Base-by-base conservation (phyloP, 1,140 invertebrate genomes). In the Drosophila busckii region DNA sequence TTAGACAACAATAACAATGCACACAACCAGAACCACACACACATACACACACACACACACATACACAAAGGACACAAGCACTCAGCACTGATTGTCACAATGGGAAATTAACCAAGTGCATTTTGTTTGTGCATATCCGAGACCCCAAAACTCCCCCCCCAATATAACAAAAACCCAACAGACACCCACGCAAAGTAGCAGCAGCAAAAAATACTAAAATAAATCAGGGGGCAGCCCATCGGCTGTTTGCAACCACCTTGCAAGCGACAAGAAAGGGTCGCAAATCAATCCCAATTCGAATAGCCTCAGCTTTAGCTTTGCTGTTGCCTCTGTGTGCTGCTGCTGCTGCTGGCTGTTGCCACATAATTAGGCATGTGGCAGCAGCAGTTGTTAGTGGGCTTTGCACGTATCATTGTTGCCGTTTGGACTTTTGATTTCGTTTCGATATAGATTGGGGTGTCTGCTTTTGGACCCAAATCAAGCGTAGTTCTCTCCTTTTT, bases 41-140 rank as follows among this genome's bases (percentile, higher is more conserved):
- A 19, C 4, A 25, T n/a, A n/a, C 6, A 48, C 19, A 37, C 22
- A 3, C 15, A 4, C 15, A 40, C 35, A 40, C 22, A 17, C 28
- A 12, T 29, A 44, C 60, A 52, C 53, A 80, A 64, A 80, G 84
- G 70, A 68, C 65, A 50, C 37, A 64, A 71, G 70, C 76, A 83
- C 78, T 84, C 80, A 84, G 23, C 70, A 37, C 70, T 83, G 78
- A 83, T 83, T 83, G 76, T 84, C 78, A 84, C 76, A 84, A 83
- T 84, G 70, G 70, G 78, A 83, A 83, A 84, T 83, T 84, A 83
- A 83, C 76, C 78, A 78, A 84, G 78, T 84, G 70, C 78, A 83
- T 83, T 75, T 83, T 78, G 78, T 83, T 83, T 83, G 70, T 83
- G 56, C 78, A 82, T 70, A 56, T 55, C 60, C 34, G 20, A n/a